phyloP scores from a whole-genome alignment of 2,113 vertebrate species.

The Gopherus evgoodei region DNA sequence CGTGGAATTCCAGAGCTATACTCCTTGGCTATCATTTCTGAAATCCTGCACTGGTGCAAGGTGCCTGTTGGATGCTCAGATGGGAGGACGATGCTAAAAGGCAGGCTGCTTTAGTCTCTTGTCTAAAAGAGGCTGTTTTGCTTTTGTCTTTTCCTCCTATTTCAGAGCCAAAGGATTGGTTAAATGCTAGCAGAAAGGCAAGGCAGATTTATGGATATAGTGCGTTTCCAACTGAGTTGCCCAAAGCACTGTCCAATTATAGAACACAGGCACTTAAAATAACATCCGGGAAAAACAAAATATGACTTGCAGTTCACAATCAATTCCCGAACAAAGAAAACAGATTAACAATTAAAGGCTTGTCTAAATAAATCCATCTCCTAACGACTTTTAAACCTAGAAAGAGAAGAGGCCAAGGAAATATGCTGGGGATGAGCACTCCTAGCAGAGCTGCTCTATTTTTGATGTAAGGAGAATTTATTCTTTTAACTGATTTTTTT shows the following conservation, averaged over 20 bases:
- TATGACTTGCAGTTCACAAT: conserved; percentile 24
- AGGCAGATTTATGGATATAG: not conserved
- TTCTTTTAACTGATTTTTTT: not conserved
- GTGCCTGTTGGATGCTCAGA: no score
- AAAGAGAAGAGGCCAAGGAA: not conserved
- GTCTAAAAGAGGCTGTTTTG: conserved; percentile 36
- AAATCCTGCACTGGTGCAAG: not conserved
- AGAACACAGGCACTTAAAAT: conserved; percentile 51
- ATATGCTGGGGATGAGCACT: not conserved
- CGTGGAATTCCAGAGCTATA: not conserved
- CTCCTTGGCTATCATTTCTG: no score
- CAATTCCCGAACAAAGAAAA: not conserved
- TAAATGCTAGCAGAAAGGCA: conserved; percentile 13
- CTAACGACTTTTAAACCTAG: conserved; percentile 30
- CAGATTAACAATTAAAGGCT: conserved; percentile 8
- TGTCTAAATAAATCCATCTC: conserved; percentile 15
- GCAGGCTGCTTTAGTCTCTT: conserved; percentile 7
- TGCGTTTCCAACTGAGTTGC: conserved; percentile 2
- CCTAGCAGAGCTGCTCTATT: not conserved
- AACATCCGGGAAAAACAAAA: conserved; percentile 34
- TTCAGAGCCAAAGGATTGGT: not conserved
- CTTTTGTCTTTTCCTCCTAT: not conserved
- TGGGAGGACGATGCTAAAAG: not conserved
- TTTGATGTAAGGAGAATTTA: not conserved
- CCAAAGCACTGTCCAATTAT: conserved; percentile 26